Evolutionary conservation across 1,140 invertebrate genomes (phyloP).

Genomic region (Solenopsis fugax): DNA sequence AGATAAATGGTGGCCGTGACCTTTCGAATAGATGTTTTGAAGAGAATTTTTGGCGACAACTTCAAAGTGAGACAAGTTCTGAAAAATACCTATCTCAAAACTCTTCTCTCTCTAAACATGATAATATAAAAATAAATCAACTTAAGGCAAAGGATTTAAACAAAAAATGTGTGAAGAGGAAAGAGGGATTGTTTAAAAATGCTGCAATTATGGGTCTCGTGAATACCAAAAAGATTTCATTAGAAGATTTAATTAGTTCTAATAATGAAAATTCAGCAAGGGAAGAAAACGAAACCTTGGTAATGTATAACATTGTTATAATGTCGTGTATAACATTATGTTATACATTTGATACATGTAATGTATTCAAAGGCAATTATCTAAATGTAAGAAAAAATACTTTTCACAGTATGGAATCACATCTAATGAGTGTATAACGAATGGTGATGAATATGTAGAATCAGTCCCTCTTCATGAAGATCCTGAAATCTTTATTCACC

Average conservation of each 20-base stretch:
- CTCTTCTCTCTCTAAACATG: not conserved
- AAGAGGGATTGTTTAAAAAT: constrained; percentile 27
- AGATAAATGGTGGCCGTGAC: constrained; percentile 56
- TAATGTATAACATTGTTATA: not conserved
- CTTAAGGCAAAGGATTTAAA: not conserved
- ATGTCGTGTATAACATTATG: not conserved
- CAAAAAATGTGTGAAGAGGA: not conserved
- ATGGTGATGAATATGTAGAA: constrained; percentile 7
- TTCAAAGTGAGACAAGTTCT: not conserved
- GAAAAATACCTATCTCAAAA: not conserved
- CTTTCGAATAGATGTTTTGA: constrained; percentile 60
- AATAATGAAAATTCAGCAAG: not conserved
- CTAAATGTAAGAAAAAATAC: constrained; percentile 16
- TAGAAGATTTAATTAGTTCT: constrained; percentile 42
- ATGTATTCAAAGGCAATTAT: not conserved
- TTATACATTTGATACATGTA: constrained; percentile 16
- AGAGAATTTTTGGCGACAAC: not conserved
- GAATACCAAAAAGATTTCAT: constrained; percentile 29
- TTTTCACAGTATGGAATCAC: not conserved
- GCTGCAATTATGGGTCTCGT: constrained; percentile 67
- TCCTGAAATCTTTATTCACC: constrained; percentile 57
- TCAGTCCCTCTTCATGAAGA: constrained; percentile 56
- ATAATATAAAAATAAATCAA: not conserved
- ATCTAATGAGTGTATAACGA: not conserved
- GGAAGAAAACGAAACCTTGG: not conserved